Conservation (phyloP, 1,140 invertebrate genomes). For the Neelides sp. region DNA sequence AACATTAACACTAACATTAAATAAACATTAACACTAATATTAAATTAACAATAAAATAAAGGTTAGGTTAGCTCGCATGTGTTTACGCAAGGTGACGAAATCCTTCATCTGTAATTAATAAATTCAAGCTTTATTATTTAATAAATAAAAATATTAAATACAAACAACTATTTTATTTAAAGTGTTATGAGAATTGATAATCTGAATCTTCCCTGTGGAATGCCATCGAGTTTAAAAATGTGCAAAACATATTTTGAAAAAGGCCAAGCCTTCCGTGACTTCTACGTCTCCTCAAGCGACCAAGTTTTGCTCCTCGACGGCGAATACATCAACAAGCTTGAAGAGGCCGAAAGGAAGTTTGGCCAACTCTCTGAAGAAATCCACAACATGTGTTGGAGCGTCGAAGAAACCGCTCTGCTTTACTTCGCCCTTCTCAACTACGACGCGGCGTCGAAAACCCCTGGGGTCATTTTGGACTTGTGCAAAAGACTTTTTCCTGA, state of each 20-base stretch:
- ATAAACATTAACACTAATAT: no score
- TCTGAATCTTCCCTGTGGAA: conserved; percentile 17
- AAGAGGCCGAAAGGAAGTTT: conserved; percentile 14
- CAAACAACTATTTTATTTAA: no score
- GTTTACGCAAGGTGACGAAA: no score
- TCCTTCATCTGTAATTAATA: no score
- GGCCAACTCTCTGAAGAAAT: conserved; percentile 3
- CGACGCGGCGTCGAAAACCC: background rate
- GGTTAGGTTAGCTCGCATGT: no score
- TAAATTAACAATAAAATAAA: no score
- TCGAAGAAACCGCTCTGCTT: conserved; percentile 12
- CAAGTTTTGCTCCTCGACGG: conserved; percentile 27
- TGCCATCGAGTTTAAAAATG: conserved; percentile 11
- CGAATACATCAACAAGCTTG: conserved; percentile 24
- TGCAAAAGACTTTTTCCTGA: conserved; percentile 9
- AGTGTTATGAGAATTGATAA: no score
- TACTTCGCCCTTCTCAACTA: conserved; percentile 9
- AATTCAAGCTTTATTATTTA: no score
- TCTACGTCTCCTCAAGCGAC: conserved; percentile 15
- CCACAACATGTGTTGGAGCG: conserved; percentile 7
- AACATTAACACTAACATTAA: no score
- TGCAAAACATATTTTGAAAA: background rate
- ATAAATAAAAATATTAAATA: no score
- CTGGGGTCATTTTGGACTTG: conserved; percentile 7
- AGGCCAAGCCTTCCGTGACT: background rate